These are phyloP conservation scores for Aplidium turbinatum DNA, from an alignment of 23 tunicate species.

Conservation along the genomic window DNA sequence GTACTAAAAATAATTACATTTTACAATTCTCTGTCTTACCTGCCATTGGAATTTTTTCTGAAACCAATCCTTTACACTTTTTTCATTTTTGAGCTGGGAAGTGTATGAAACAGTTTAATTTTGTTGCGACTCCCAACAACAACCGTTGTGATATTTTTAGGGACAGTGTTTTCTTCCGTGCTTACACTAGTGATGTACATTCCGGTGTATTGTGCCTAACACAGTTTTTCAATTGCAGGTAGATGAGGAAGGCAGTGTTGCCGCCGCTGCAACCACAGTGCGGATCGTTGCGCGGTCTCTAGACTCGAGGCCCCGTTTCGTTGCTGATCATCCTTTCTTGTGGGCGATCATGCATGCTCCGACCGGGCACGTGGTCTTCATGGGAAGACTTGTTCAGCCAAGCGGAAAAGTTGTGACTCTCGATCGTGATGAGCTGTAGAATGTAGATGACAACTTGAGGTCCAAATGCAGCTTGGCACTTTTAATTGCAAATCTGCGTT, in stretches of 20 bases:
- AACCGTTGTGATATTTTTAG: not conserved
- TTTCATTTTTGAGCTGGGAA: too few species aligned
- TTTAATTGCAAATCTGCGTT: not conserved
- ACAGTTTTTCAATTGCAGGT: conserved; percentile 71
- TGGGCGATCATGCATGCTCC: conserved; percentile 62
- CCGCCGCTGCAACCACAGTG: conserved; percentile 80
- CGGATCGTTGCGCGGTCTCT: conserved; percentile 65
- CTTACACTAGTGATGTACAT: too few species aligned
- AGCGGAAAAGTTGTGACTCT: conserved; percentile 34
- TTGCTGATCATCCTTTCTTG: conserved; percentile 79
- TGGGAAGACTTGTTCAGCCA: conserved; percentile 63
- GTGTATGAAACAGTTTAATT: too few species aligned
- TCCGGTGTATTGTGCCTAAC: too few species aligned
- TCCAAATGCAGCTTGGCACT: not conserved
- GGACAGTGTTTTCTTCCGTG: too few species aligned
- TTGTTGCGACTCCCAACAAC: too few species aligned
- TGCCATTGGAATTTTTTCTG: too few species aligned
- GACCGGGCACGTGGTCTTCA: conserved; percentile 60
- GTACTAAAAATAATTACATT: too few species aligned
- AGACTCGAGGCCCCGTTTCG: conserved; percentile 17
- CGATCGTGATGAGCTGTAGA: conserved; percentile 51
- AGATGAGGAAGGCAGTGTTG: conserved; percentile 82
- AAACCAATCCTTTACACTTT: too few species aligned
- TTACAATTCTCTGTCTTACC: too few species aligned
- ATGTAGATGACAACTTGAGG: not conserved